Conservation (phyloP, 1,140 invertebrate species). For the Cydia fagiglandana region DNA sequence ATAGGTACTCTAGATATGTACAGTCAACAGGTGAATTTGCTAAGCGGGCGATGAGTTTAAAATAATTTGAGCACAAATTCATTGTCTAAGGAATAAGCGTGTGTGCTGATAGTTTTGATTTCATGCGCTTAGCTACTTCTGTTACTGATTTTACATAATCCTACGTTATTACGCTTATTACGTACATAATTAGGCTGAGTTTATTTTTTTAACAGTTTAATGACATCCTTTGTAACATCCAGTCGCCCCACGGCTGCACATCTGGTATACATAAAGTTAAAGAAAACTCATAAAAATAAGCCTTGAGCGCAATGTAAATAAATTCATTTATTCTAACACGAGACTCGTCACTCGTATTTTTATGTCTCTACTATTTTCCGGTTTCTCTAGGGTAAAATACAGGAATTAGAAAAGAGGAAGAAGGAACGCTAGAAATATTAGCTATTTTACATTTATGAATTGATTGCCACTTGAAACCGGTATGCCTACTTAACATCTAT, state of each 20-base stretch:
- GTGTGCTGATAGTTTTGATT: too few species aligned
- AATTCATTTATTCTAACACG: slow-evolving; percentile 16
- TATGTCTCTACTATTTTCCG: not conserved
- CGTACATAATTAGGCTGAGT: not conserved
- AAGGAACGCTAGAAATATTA: not conserved
- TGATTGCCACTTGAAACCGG: too few species aligned
- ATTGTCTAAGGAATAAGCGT: too few species aligned
- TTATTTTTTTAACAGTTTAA: not conserved
- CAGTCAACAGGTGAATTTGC: too few species aligned
- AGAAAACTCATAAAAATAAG: slow-evolving; percentile 7
- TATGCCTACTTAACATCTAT: too few species aligned
- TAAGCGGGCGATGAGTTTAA: too few species aligned
- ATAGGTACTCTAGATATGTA: too few species aligned
- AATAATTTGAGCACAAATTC: too few species aligned
- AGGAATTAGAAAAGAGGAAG: not conserved
- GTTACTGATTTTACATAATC: too few species aligned
- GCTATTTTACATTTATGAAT: not conserved
- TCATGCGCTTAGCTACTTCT: too few species aligned
- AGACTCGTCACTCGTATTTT: slow-evolving; percentile 3
- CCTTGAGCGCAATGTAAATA: slow-evolving; percentile 27
- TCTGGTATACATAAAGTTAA: slow-evolving; percentile 6
- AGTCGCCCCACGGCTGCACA: not conserved
- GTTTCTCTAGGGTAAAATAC: not conserved
- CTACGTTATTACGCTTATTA: too few species aligned
- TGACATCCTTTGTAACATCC: slow-evolving; percentile 10